Base-by-base conservation (phyloP, 2,113 vertebrate species). In the Xiphophorus hellerii region DNA sequence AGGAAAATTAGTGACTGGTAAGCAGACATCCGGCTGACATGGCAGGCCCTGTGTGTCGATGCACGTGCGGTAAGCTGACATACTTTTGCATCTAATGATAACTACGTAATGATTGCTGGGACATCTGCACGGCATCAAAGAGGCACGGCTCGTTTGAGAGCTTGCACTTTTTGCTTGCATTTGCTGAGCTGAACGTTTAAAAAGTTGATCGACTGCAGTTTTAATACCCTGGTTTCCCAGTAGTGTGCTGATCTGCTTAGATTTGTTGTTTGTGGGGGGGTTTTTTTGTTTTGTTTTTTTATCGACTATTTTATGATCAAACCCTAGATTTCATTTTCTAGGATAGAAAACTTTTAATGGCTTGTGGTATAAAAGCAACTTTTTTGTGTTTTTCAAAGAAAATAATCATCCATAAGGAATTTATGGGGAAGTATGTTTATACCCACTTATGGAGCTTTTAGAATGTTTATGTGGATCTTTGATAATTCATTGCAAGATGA, bases 81-180 rank as follows among this genome's bases (percentile, higher is more conserved):
- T 13, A 42, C 31, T 71, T 70, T 61, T 60, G 29, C 82, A 78
- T 87, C 27, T 80, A 58, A 58, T 58, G 81, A 76, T 74, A 2
- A 71, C 31, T 27, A 51, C 10, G 54, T 66, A 76, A 68, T 51
- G 48, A 51, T 73, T 76, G 73, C 77, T 73, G 69, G 71, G 71
- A 82, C 70, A 87, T 84, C 82, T 33, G 78, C 86, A 74, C 82
- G 77, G 85, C 80, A 62, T 74, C 77, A 48, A 54, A 64, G 65
- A 44, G 74, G 67, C 75, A 33, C 58, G 51, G 66, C 82, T 83
- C 81, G 67, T 84, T 76, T 69, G 58, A 69, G 73, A 80, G 72
- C 76, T 78, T 66, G 85, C 84, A 88, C 71, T 83, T 90, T 80
- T 78, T 67, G 71, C 69, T 73, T 58, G 37, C 71, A 88, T 88